Conservation (phyloP, 2,797 vertebrate genomes). For the Geotrypetes seraphini region DNA sequence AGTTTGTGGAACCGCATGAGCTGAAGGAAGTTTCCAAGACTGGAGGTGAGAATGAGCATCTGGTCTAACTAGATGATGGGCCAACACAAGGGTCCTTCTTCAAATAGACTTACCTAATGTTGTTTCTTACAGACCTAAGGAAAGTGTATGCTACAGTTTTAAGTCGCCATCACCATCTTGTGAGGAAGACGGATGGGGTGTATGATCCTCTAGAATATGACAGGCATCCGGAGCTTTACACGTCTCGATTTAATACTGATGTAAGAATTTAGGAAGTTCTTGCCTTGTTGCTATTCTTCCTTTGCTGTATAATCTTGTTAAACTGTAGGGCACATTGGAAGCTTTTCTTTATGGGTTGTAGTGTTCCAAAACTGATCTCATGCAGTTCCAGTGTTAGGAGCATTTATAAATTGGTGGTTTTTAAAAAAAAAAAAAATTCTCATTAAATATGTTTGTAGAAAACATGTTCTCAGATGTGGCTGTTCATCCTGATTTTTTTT, state of each 20-base stretch:
- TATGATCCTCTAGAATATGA: slow-evolving; percentile 89
- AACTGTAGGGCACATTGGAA: too few species aligned
- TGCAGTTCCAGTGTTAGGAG: too few species aligned
- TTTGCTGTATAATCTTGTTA: not conserved
- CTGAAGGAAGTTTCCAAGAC: slow-evolving; percentile 78
- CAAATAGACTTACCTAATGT: not conserved
- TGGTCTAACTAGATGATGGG: too few species aligned
- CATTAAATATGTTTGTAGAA: too few species aligned
- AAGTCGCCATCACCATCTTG: slow-evolving; percentile 89
- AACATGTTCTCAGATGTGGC: too few species aligned
- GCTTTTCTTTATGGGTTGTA: too few species aligned
- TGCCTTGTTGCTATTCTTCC: not conserved
- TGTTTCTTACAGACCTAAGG: slow-evolving; percentile 61
- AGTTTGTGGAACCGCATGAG: slow-evolving; percentile 90
- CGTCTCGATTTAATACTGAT: slow-evolving; percentile 78
- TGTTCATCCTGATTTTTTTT: too few species aligned
- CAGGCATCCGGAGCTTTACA: slow-evolving; percentile 80
- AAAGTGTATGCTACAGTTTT: slow-evolving; percentile 90
- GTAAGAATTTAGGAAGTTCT: slow-evolving; percentile 54
- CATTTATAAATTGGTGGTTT: too few species aligned
- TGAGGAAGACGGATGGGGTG: slow-evolving; percentile 75
- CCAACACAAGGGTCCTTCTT: not conserved
- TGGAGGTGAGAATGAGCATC: slow-evolving; percentile 76
- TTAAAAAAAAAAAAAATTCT: too few species aligned
- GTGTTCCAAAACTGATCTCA: not conserved